These are phyloP conservation scores for Protomyctophum bolini DNA, from an alignment of 2,113 vertebrate species.

Conservation along the genomic window DNA sequence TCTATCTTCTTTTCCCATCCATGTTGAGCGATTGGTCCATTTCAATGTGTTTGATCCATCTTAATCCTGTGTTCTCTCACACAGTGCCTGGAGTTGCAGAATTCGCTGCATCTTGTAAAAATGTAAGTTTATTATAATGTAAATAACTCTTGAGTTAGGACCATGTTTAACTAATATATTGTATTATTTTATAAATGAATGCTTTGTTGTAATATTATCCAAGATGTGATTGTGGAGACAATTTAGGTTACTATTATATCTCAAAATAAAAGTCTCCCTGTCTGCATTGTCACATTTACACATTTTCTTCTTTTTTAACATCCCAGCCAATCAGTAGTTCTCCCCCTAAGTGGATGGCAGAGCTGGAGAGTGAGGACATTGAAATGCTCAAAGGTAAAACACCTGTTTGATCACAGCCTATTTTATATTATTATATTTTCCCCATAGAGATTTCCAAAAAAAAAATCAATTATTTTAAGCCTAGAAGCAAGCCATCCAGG, in stretches of 20 bases:
- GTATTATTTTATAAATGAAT: neutral
- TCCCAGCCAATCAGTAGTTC: conserved; percentile 92
- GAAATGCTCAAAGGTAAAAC: conserved; percentile 96
- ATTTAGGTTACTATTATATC: conserved; percentile 1
- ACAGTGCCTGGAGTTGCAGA: conserved; percentile 97
- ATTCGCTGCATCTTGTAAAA: conserved; percentile 98
- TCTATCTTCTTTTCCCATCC: neutral
- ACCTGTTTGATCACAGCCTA: neutral
- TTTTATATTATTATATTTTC: too few species aligned
- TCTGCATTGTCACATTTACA: neutral
- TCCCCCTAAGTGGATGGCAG: conserved; percentile 98
- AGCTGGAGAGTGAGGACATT: conserved; percentile 95
- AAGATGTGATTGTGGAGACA: neutral
- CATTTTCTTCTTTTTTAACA: conserved; percentile 34
- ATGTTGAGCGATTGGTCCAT: too few species aligned
- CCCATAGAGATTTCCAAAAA: too few species aligned
- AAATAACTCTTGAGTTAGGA: neutral
- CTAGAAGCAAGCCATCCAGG: too few species aligned
- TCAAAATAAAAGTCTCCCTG: too few species aligned
- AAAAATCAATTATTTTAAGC: too few species aligned
- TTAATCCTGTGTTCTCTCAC: conserved; percentile 31
- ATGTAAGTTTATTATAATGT: conserved; percentile 83
- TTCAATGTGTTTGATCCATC: conserved; percentile 7
- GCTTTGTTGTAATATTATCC: neutral
- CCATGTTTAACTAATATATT: neutral